Evolutionary conservation across 2,888 invertebrate species (phyloP).

Genomic region (Marronus borbonicus): DNA sequence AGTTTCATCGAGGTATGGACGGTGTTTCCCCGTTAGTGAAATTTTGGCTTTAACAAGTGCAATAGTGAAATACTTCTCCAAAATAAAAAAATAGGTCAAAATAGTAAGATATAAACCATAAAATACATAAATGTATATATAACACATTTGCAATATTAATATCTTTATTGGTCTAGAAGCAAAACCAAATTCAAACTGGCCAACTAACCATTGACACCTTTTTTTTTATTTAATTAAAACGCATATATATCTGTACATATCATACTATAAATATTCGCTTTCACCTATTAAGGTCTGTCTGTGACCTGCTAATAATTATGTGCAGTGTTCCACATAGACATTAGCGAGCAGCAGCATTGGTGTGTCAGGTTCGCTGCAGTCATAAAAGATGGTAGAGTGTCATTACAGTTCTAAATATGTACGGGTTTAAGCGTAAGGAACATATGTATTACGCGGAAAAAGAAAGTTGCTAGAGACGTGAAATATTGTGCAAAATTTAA

Average conservation of each 20-base stretch:
- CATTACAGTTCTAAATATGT: background rate
- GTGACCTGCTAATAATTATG: slow-evolving; percentile 17
- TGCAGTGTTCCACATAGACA: slow-evolving; percentile 27
- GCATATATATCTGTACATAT: background rate
- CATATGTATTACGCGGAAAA: too few relatives aligned
- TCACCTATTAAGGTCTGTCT: slow-evolving; percentile 41
- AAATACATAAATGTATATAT: background rate
- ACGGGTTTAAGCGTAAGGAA: too few relatives aligned
- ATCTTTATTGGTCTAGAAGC: too few relatives aligned
- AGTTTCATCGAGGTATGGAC: too few relatives aligned
- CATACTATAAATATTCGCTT: slow-evolving; percentile 20
- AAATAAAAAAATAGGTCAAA: too few relatives aligned
- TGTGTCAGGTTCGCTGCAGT: slow-evolving; percentile 24
- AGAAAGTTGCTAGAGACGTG: too few relatives aligned
- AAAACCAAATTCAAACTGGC: too few relatives aligned
- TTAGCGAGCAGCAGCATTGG: slow-evolving; percentile 4
- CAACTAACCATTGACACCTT: background rate
- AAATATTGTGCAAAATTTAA: too few relatives aligned
- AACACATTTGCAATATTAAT: background rate
- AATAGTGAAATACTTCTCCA: too few relatives aligned
- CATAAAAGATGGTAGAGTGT: background rate
- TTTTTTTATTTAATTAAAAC: background rate
- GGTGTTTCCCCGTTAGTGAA: too few relatives aligned
- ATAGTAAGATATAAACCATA: too few relatives aligned
- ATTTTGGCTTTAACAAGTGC: too few relatives aligned